Evolutionary conservation across 2,888 invertebrate species (phyloP), one percentile per base, ranked within the genome.

Genomic region (Orthonevra nobilis): DNA sequence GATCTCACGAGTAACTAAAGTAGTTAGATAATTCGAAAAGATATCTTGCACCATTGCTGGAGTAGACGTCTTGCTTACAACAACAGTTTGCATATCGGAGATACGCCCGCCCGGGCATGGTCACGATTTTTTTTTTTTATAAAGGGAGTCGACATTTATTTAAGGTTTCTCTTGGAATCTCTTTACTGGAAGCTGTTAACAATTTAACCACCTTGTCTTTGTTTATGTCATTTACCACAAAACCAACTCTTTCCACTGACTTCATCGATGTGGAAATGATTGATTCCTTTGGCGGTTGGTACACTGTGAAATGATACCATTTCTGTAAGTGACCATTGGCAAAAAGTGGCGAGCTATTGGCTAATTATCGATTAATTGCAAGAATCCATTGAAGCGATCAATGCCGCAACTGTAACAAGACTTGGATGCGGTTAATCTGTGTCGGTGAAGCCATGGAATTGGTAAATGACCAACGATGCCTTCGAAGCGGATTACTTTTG

Each of bases 291-390:
- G 42, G 15, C 48, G 14, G 20, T 48, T 56, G 26, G 20, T 36
- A 36, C 42, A 44, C 46, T 54, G 60, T 26, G 61, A 54, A 74
- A 32, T 54, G 52, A 61, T 54, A 40, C 74, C 60, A 61, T 61
- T 60, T 54, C 10, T 48, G 68, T 74, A 38, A 26, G 26, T 6
- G n/a, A n/a, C 5, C 14, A 19, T 12, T 14, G 4, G 4, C 4
- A 28, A 1, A 30, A 34, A 50, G 10, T 20, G 26, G 34, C 32
- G 20, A 56, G 32, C 58, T 34, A 61, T 46, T 56, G 54, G 48
- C 75, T 75, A 75, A 75, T 75, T 61, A 69, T 9, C 69, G 63
- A 50, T 69, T 75, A 75, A 75, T 73, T 72, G 58, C 34, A 54
- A 32, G 40, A 56, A 75, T 61, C 61, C 54, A 75, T 40, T 20